Evolutionary conservation across 2,113 vertebrate genomes (phyloP).

Genomic region (Pterocles burchelli): DNA sequence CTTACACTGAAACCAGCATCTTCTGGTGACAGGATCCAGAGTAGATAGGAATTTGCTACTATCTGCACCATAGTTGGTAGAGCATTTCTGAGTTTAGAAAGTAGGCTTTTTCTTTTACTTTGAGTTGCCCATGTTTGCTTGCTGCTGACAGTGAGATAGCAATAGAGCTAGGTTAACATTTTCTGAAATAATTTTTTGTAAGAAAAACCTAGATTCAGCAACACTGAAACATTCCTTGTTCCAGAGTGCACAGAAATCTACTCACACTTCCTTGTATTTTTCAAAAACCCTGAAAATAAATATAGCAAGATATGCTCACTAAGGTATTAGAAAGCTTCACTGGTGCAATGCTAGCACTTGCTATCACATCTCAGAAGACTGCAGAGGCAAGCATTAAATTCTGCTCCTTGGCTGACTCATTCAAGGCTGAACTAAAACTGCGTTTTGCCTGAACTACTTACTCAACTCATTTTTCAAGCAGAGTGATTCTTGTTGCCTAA

Average conservation of each 20-base stretch:
- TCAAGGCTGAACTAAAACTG: background rate
- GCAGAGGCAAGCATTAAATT: background rate
- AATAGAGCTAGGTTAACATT: background rate
- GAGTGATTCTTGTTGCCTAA: background rate
- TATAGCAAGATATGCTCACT: background rate
- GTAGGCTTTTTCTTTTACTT: background rate
- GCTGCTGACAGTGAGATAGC: background rate
- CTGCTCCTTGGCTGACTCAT: background rate
- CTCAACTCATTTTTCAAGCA: background rate
- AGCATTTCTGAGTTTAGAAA: background rate
- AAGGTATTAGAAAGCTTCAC: background rate
- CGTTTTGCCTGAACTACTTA: background rate
- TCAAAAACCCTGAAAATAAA: background rate
- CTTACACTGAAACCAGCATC: fast-evolving
- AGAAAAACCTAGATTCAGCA: background rate
- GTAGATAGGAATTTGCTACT: background rate
- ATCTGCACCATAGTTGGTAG: fast-evolving
- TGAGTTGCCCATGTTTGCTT: background rate
- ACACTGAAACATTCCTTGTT: background rate
- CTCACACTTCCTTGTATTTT: background rate
- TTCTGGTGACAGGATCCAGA: background rate
- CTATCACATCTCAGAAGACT: background rate
- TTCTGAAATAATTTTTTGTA: background rate
- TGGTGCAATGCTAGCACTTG: background rate
- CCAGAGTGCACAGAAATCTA: background rate